Evolutionary conservation across 2,113 vertebrate species (phyloP).

Genomic region (Leucosticte australis): DNA sequence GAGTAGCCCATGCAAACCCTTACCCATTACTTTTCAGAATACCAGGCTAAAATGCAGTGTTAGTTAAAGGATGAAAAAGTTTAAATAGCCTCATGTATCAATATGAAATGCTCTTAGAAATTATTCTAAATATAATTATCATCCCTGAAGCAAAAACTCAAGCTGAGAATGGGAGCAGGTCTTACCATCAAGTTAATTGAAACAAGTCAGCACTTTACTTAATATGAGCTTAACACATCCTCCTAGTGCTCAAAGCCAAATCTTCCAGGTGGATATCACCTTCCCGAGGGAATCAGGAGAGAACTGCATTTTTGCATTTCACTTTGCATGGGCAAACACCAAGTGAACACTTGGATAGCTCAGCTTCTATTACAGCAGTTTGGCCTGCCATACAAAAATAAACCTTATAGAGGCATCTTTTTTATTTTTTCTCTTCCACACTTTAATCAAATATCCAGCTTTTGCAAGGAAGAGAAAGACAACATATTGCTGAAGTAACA

Average conservation of each 20-base stretch:
- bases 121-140: background rate
- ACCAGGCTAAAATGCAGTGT: background rate
- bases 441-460: background rate
- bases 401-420: background rate
- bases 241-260: background rate
- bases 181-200: background rate
- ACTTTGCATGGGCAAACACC: background rate
- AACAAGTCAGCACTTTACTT: background rate
- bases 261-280: background rate
- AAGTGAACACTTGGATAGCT: background rate
- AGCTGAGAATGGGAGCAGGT: background rate
- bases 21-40: background rate
- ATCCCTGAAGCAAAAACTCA: background rate
- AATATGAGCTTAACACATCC: background rate
- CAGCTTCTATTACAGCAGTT: background rate
- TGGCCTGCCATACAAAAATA: background rate
- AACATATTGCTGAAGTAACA: conserved; percentile 21
- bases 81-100: background rate
- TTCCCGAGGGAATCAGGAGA: background rate
- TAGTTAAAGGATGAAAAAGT: background rate
- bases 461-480: background rate
- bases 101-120: background rate
- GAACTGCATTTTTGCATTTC: background rate
- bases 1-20: background rate
- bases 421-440: background rate